These are phyloP conservation scores for Metalampra italica DNA, from an alignment of 2,888 invertebrate genomes.

Conservation along the genomic window DNA sequence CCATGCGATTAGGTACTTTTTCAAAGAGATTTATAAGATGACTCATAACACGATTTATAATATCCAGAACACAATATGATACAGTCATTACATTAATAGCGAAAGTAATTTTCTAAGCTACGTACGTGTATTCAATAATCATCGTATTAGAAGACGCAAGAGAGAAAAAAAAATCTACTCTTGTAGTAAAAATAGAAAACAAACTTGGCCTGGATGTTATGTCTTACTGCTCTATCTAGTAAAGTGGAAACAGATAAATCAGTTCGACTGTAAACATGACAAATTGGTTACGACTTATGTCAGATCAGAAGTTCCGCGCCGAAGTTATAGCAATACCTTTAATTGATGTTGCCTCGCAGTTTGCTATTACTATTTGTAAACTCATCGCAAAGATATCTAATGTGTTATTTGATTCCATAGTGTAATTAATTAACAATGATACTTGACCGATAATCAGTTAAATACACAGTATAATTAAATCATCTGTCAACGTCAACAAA, in stretches of 20 bases:
- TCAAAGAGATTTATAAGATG: background rate
- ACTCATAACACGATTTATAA: conserved; percentile 6
- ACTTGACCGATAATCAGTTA: too few relatives aligned
- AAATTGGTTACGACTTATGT: conserved; percentile 1
- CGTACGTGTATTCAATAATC: conserved; percentile 4
- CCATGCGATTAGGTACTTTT: conserved; percentile 6
- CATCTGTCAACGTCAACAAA: background rate
- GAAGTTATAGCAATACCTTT: background rate
- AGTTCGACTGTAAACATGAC: background rate
- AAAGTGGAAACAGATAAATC: background rate
- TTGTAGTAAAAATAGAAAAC: background rate
- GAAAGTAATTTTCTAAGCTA: conserved; percentile 7
- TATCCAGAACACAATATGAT: conserved; percentile 4
- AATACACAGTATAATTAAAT: too few relatives aligned
- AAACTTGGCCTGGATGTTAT: background rate
- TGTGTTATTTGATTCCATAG: too few relatives aligned
- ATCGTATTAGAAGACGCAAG: background rate
- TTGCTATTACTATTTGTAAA: conserved; percentile 2
- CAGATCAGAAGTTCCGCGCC: background rate
- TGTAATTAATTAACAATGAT: too few relatives aligned
- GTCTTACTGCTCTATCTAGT: background rate
- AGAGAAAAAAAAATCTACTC: background rate
- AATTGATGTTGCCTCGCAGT: background rate
- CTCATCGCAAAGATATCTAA: background rate
- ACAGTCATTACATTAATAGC: conserved; percentile 2